Base-by-base conservation (phyloP, 2,797 vertebrate genomes). In the Trachurus trachurus region DNA sequence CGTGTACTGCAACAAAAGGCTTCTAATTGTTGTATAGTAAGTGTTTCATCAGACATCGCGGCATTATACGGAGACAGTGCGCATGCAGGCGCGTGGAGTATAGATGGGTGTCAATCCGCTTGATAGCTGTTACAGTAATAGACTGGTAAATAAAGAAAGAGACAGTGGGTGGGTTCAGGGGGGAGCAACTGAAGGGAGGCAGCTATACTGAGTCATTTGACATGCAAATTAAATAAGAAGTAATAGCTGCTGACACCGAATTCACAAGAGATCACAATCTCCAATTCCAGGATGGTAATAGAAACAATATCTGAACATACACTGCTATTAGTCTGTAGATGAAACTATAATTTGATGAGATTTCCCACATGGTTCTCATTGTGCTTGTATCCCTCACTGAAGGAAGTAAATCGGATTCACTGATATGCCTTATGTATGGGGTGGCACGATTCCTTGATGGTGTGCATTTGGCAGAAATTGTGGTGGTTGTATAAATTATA, bases 161-260 rank as follows among this genome's bases (percentile, higher is more conserved):
- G 17, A 45, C 37, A 7, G 39, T 3, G 58, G 29, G 11, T n/a
- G 62, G 45, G 31, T 34, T 34, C 9, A 7, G 16, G 61, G 13
- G 26, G 39, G 10, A 4, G 22, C 0, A 6, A 34, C 34, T 37
- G 34, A 37, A 37, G 40, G 52, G 37, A n/a, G n/a, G 29, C 1
- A 9, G 68, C 74, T 83, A 26, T 26, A 75, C 59, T 78, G 53
- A 88, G 81, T 90, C 85, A 93, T 90, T 90, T 86, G 69, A 90
- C 86, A 91, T 91, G 86, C 83, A 93, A 89, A 94, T 92, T 90
- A 86, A 94, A 92, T 93, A 90, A 87, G 82, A 80, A 87, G 71
- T 88, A 90, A 92, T 88, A 84, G 89, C 76, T 69, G 34, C 61
- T 42, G 76, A 86, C 78, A 81, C 61, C 64, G 59, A 91, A 90